Base-by-base conservation (phyloP, 2,797 vertebrate species). In the Onychomys torridus region DNA sequence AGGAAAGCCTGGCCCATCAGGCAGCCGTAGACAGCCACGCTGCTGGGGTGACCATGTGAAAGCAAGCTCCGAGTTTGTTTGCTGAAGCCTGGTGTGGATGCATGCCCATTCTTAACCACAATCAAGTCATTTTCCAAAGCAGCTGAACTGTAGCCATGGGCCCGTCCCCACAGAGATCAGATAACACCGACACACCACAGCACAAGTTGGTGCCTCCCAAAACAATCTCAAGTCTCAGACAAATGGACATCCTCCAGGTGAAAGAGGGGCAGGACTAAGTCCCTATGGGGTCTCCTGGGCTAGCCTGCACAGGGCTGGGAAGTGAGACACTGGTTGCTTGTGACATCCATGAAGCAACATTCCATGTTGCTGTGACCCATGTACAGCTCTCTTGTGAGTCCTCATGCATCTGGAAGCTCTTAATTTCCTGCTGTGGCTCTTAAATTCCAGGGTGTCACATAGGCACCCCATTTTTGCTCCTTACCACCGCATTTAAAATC, bases 271-370 rank as follows among this genome's bases (percentile, higher is more conserved):
- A 0, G 0, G 86, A 81, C 19, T 19, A 6, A 46, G 34, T 65
- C 89, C 52, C 27, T 14, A 32, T 1, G 23, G 46, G 34, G 21
- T 59, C 55, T 73, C 81, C 43, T 0, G 0, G 77, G 29, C 0
- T 49, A 86, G 87, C 97, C 77, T 46, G 93, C 96, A 91, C 87
- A 83, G 94, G 97, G 91, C 92, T 49, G 87, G 91, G 78, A 49
- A 2, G 49, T 77, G n/a, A 76, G 85, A 91, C 57, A 27, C 23
- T 29, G 27, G 86, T 96, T 97, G 75, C 95, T 32, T 71, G 71
- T 27, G 76, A 46, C 17, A 0, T 92, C 83, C 49, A 76, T 4
- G 55, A 93, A 84, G 84, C 73, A 85, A 77, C 32, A 1, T 93
- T 96, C 97, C 94, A 0, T 11, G 5, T 94, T 87, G 82, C 96